phyloP scores from a whole-genome alignment of 2,888 invertebrate genomes.

The Proisotoma minuta region DNA sequence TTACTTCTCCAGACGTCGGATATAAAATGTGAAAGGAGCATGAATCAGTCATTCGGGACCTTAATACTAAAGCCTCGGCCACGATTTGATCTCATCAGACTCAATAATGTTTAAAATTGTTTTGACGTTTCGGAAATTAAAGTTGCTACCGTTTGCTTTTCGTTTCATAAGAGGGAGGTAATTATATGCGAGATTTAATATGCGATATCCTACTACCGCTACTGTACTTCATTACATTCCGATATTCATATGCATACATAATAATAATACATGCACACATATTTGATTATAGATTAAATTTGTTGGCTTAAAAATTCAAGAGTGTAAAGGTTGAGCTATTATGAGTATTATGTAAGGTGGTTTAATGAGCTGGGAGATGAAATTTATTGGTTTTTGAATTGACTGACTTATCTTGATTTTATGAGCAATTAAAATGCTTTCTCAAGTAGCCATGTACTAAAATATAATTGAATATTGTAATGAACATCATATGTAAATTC shows the following conservation, averaged over 20 bases:
- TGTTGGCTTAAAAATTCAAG: no score
- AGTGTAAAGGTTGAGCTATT: no score
- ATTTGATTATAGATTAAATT: no score
- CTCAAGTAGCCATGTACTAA: neutral
- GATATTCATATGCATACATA: no score
- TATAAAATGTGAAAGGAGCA: no score
- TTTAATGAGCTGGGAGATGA: neutral
- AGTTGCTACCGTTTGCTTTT: neutral
- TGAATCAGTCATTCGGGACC: slow-evolving; percentile 9
- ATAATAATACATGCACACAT: no score
- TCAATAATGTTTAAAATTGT: slow-evolving; percentile 9
- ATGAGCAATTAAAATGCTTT: slow-evolving; percentile 5
- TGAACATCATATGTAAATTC: no score
- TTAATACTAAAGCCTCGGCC: no score
- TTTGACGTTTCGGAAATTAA: slow-evolving; percentile 12
- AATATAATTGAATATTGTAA: slow-evolving; percentile 1
- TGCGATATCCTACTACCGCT: neutral
- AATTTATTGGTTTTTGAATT: neutral
- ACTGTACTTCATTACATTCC: neutral
- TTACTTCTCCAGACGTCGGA: no score
- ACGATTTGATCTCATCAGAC: slow-evolving; percentile 6
- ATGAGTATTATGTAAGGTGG: no score
- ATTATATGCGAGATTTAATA: neutral
- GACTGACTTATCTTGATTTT: neutral
- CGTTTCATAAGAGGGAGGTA: neutral